Evolutionary conservation across 2,797 vertebrate genomes (phyloP), one percentile per base, ranked within the genome.

Genomic region (Orestias chungarensis): DNA sequence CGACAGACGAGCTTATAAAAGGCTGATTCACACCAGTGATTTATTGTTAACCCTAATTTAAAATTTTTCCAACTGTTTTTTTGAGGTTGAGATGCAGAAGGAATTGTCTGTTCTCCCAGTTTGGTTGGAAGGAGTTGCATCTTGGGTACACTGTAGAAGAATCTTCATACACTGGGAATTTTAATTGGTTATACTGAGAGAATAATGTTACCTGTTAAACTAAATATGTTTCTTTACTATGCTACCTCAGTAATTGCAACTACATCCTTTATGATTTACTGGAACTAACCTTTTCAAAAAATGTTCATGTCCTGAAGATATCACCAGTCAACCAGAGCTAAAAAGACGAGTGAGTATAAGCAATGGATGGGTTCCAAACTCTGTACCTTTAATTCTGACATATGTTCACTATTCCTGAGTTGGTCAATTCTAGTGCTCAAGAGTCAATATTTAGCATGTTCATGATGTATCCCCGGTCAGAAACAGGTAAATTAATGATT

Each of bases 11-110:
- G 52, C 62, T 79, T 64, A 71, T 15, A 49, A 85, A 78, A 81
- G 80, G 62, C 71, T 29, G 78, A 78, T 77, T 69, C 67, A 64
- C 80, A 71, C 78, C 80, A 77, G 62, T 23, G 81, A 85, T 89
- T n/a, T 86, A 91, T 59, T n/a, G n/a, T n/a, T n/a, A n/a, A n/a
- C n/a, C n/a, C n/a, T n/a, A n/a, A n/a, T n/a, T n/a, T n/a, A n/a
- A n/a, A n/a, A n/a, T n/a, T n/a, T n/a, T n/a, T n/a, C n/a, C n/a
- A n/a, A n/a, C n/a, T n/a, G n/a, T n/a, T n/a, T n/a, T n/a, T n/a
- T n/a, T n/a, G n/a, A n/a, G 27, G 71, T 52, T 27, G 40, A 82
- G 66, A 43, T n/a, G 9, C 20, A 27, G 66, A 64, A 75, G 71
- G 82, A 80, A 84, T 64, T 62, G 35, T 79, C 70, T 75, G 42